These are phyloP conservation scores for Labeo rohita DNA, from an alignment of 2,113 vertebrate genomes.

Conservation along the genomic window DNA sequence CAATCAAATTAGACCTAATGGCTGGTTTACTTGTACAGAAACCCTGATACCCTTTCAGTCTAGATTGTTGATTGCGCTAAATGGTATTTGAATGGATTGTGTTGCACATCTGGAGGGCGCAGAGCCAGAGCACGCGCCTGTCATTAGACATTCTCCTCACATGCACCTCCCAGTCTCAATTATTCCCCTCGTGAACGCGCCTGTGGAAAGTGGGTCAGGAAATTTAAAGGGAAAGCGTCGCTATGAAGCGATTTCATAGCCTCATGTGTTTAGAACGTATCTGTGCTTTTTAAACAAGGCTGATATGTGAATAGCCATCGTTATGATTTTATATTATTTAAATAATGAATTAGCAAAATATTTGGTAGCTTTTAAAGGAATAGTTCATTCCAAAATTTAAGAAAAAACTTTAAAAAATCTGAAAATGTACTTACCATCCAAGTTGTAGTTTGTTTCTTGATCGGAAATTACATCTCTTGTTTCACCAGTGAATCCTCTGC, in stretches of 20 bases:
- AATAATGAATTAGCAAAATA: no score
- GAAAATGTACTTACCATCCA: no score
- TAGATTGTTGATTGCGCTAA: conserved; percentile 34
- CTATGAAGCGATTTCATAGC: background rate
- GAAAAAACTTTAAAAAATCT: no score
- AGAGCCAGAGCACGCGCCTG: conserved; percentile 42
- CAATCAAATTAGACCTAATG: conserved; percentile 9
- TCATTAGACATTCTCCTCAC: conserved; percentile 73
- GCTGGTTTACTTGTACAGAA: background rate
- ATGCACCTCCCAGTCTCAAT: conserved; percentile 76
- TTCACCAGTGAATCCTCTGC: background rate
- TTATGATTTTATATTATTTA: background rate
- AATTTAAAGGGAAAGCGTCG: conserved; percentile 74
- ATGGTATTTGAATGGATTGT: conserved; percentile 30
- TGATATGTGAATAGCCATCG: background rate
- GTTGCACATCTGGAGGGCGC: conserved; percentile 9
- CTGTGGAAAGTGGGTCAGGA: conserved; percentile 77
- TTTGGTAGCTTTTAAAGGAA: no score
- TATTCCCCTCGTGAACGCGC: conserved; percentile 70
- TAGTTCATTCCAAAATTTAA: no score
- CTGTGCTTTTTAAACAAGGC: background rate
- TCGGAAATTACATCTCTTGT: background rate
- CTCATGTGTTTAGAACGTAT: background rate
- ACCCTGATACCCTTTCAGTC: conserved; percentile 13
- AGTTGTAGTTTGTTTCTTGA: background rate